Percentiles rank a stretch among this genome's conserved stretches.
Evolutionary conservation across 2,113 vertebrate species (phyloP).

Genomic region (Rattus rattus): DNA sequence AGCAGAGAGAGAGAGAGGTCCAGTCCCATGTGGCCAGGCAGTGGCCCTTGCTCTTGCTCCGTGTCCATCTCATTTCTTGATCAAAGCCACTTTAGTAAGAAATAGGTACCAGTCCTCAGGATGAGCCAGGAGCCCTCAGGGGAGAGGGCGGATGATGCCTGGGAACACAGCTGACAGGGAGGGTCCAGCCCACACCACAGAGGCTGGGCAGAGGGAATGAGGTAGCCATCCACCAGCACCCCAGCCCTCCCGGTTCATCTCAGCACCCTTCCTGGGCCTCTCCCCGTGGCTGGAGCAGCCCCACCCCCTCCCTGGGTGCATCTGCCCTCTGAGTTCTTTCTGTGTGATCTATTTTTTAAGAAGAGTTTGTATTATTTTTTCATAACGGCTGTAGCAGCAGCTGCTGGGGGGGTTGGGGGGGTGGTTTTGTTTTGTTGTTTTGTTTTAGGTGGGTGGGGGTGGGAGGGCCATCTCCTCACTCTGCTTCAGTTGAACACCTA

Average conservation of each 20-base stretch:
- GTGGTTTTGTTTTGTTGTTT: neutral
- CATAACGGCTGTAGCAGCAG: conserved; percentile 81
- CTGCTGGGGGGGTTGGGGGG: conserved; percentile 78
- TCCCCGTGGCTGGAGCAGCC: conserved; percentile 5
- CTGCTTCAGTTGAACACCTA: conserved; percentile 88
- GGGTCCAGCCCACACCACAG: neutral
- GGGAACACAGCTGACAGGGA: neutral
- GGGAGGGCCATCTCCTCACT: conserved; percentile 83
- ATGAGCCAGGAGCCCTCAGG: conserved; percentile 2
- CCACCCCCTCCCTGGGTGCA: conserved; percentile 69
- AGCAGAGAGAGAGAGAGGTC: neutral
- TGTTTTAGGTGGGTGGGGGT: conserved; percentile 63
- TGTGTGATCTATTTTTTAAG: conserved; percentile 90
- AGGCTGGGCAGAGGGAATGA: neutral
- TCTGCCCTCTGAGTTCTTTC: conserved; percentile 87
- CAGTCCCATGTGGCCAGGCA: neutral
- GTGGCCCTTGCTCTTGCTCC: neutral
- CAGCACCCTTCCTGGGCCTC: neutral
- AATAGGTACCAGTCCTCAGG: conserved; percentile 73
- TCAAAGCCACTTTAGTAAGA: conserved; percentile 74
- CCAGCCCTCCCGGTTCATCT: conserved; percentile 40
- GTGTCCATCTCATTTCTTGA: conserved; percentile 61
- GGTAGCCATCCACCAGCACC: conserved; percentile 40
- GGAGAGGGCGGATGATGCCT: neutral
- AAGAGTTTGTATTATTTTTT: conserved; percentile 91